Percentiles rank a stretch among this genome's conserved stretches.
Conservation (phyloP, 2,797 vertebrate species). For the Phoeniculus purpureus region DNA sequence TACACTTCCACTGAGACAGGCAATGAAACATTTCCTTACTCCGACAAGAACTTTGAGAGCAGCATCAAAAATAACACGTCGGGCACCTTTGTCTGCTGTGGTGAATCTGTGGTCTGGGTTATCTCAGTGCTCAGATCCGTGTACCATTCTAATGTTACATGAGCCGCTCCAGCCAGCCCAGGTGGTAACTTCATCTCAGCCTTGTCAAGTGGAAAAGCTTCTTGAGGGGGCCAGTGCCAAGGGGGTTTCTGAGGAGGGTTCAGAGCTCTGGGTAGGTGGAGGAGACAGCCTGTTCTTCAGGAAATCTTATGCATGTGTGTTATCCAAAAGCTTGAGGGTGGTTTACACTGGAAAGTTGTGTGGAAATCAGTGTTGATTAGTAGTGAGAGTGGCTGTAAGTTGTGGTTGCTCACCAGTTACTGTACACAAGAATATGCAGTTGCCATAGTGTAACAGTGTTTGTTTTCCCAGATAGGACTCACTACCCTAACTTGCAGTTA, state of each 20-base stretch:
- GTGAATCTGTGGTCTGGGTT: not conserved
- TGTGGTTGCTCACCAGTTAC: not conserved
- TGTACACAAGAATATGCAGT: not conserved
- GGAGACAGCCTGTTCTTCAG: not conserved
- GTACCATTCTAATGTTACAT: not conserved
- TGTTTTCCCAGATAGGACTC: not conserved
- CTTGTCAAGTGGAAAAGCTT: not conserved
- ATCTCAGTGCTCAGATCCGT: not conserved
- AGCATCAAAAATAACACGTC: not conserved
- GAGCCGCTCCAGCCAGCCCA: not conserved
- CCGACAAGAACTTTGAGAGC: not conserved
- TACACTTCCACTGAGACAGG: not conserved
- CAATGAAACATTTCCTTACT: not conserved
- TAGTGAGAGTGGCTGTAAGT: not conserved
- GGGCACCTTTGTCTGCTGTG: not conserved
- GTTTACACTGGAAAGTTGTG: not conserved
- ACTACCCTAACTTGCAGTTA: not conserved
- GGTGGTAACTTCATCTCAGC: not conserved
- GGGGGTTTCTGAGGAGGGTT: not conserved
- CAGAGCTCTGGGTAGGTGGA: not conserved
- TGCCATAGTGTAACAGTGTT: not conserved
- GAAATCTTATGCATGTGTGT: not conserved
- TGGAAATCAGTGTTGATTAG: not conserved
- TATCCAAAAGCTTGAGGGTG: not conserved
- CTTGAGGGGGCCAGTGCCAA: accelerated